Conservation (phyloP, 2,113 vertebrate genomes). For the Cinclus cinclus region DNA sequence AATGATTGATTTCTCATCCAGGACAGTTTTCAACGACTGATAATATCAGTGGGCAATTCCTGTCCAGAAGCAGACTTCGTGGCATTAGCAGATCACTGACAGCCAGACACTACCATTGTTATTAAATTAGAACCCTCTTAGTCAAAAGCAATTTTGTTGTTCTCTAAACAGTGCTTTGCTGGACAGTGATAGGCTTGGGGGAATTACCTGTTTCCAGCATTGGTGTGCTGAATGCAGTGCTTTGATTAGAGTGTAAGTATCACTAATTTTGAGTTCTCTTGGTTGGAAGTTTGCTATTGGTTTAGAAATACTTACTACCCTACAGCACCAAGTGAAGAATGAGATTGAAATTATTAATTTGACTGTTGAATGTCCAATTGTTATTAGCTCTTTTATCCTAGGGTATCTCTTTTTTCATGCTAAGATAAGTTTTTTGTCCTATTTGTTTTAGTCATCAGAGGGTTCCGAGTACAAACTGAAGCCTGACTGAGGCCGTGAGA, state of each 20-base stretch:
- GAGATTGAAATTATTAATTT: background rate
- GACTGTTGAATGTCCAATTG: background rate
- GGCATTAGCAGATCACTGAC: background rate
- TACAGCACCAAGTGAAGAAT: background rate
- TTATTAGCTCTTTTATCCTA: background rate
- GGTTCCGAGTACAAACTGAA: background rate
- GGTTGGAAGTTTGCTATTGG: background rate
- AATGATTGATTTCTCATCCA: slow-evolving; percentile 63
- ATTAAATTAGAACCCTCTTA: background rate
- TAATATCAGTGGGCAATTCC: slow-evolving; percentile 6
- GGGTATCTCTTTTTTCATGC: background rate
- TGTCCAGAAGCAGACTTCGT: slow-evolving; percentile 5
- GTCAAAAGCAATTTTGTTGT: background rate
- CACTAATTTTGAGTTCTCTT: background rate
- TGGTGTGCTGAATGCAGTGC: background rate
- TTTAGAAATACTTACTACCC: background rate
- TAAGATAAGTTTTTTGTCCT: background rate
- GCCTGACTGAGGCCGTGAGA: background rate
- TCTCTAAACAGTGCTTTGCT: background rate
- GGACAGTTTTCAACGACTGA: slow-evolving; percentile 58
- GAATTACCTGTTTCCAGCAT: background rate
- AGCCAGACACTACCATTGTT: background rate
- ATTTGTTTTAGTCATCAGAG: background rate
- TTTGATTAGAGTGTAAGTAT: background rate
- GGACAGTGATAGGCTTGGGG: background rate